Conservation (phyloP, 2,888 invertebrate species). For the Patella pellucida region DNA sequence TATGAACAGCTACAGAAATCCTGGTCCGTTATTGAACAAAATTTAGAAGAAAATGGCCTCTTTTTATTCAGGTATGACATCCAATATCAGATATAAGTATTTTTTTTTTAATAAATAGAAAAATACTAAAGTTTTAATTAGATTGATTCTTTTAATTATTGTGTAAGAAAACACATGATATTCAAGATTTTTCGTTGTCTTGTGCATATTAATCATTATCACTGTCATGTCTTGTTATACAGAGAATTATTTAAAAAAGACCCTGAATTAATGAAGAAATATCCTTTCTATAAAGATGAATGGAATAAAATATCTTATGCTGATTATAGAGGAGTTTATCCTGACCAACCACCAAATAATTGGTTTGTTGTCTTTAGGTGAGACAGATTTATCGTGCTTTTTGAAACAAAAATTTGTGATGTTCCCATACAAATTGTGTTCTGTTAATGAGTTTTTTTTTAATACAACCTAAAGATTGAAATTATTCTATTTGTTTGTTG, state of each 20-base stretch:
- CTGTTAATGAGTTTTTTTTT: no score
- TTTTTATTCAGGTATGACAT: conserved; percentile 63
- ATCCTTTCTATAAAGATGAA: conserved; percentile 70
- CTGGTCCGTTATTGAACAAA: conserved; percentile 64
- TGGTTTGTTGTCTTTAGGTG: conserved; percentile 72
- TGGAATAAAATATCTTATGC: conserved; percentile 70
- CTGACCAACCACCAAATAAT: conserved; percentile 67
- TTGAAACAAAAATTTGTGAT: no score
- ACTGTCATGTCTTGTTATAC: conserved; percentile 21
- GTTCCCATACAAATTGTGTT: no score
- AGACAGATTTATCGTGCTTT: conserved; percentile 19
- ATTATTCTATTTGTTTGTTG: no score
- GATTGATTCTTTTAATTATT: background rate
- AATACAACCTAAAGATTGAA: no score
- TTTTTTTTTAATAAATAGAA: background rate
- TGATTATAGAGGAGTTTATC: conserved; percentile 67
- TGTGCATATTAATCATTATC: background rate
- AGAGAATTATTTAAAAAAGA: conserved; percentile 68
- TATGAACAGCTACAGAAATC: conserved; percentile 64
- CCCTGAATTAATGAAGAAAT: conserved; percentile 65
- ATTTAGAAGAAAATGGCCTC: conserved; percentile 63
- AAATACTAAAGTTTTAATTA: background rate
- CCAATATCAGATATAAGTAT: background rate
- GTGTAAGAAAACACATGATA: background rate
- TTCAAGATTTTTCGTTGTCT: no score